phyloP scores from a whole-genome alignment of 2,113 vertebrate genomes.

The Thunnus maccoyii region DNA sequence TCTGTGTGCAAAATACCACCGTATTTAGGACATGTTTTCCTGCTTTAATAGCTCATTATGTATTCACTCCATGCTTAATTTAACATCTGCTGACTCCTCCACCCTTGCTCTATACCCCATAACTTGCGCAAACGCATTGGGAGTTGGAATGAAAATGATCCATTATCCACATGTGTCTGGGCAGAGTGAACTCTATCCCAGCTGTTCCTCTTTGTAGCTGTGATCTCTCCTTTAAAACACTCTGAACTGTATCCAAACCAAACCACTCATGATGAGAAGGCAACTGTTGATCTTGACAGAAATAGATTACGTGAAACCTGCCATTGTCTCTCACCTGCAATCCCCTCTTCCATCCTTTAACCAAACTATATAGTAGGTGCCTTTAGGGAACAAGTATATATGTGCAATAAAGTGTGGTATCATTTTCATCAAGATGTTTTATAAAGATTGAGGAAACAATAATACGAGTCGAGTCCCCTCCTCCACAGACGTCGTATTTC shows the following conservation, averaged over 20 bases:
- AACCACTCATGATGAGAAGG: slow-evolving; percentile 43
- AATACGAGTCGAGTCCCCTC: slow-evolving; percentile 1
- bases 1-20: slow-evolving; percentile 52
- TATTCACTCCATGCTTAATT: slow-evolving; percentile 80
- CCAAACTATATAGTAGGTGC: neutral
- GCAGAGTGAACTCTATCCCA: slow-evolving; percentile 63
- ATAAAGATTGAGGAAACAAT: slow-evolving; percentile 13
- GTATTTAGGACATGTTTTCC: slow-evolving; percentile 70
- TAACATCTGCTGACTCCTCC: slow-evolving; percentile 77
- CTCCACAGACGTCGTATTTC: slow-evolving; percentile 19
- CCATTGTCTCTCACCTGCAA: slow-evolving; percentile 42
- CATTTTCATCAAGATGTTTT: slow-evolving; percentile 23
- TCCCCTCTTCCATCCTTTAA: slow-evolving; percentile 32
- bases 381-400: slow-evolving; percentile 20
- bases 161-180: slow-evolving; percentile 80
- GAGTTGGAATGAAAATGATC: slow-evolving; percentile 76
- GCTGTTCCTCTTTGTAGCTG: slow-evolving; percentile 67
- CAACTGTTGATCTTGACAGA: slow-evolving; percentile 66
- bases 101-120: slow-evolving; percentile 56
- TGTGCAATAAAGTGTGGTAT: slow-evolving; percentile 2
- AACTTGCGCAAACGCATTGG: slow-evolving; percentile 63
- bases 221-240: slow-evolving; percentile 57
- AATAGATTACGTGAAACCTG: slow-evolving; percentile 58
- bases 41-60: slow-evolving; percentile 79
- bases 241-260: slow-evolving; percentile 60